These are phyloP conservation scores for Brachionus paranguensis DNA, from an alignment of 1,140 invertebrate genomes.

Conservation along the genomic window DNA sequence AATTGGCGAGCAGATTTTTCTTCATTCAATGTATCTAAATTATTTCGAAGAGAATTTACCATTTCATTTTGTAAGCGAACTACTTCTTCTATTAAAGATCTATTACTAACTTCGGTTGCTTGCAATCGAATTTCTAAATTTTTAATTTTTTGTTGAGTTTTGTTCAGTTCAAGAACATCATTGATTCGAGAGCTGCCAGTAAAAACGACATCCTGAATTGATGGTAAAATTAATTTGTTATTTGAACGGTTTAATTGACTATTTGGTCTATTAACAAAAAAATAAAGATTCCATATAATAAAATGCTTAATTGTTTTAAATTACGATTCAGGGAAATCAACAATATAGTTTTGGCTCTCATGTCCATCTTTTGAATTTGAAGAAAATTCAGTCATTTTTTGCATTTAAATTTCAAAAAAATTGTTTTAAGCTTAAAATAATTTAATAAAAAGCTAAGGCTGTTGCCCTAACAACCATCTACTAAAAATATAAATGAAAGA, in stretches of 20 bases:
- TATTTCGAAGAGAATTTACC: slow-evolving; percentile 44
- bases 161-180: background rate
- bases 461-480: too few relatives aligned
- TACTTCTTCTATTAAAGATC: slow-evolving; percentile 54
- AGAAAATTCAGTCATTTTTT: background rate
- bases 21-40: slow-evolving; percentile 49
- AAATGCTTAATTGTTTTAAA: background rate
- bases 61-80: slow-evolving; percentile 53
- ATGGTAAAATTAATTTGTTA: background rate
- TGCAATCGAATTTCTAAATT: slow-evolving; percentile 49
- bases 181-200: background rate
- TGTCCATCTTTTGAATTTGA: background rate
- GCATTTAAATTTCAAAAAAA: too few relatives aligned
- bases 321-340: slow-evolving; percentile 1
- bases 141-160: slow-evolving; percentile 5
- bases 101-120: slow-evolving; percentile 52
- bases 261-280: background rate
- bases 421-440: too few relatives aligned
- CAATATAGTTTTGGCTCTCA: background rate
- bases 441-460: too few relatives aligned
- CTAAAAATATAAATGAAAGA: too few relatives aligned
- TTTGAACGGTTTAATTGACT: background rate
- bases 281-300: background rate
- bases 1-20: slow-evolving; percentile 47
- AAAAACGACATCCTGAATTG: background rate